A percentile compares a stretch with the other conserved stretches of the same genome.
Conservation (phyloP, 2,113 vertebrate species). For the Perca fluviatilis region DNA sequence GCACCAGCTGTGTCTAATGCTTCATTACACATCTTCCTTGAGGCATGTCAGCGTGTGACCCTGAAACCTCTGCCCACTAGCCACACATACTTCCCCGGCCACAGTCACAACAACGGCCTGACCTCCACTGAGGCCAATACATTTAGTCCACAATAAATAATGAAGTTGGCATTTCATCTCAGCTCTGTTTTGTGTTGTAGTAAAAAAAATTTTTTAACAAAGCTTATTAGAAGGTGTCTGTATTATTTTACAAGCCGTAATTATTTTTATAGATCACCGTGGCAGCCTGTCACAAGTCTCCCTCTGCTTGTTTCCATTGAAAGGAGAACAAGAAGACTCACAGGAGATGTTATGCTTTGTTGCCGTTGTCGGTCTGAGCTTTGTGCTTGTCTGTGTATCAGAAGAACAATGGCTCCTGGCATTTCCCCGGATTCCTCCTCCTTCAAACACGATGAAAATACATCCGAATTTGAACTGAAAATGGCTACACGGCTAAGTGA, state of each 20-base stretch:
- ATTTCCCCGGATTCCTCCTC: constrained; percentile 54
- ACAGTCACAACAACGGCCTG: constrained; percentile 55
- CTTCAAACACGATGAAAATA: constrained; percentile 51
- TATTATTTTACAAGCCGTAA: constrained; percentile 56
- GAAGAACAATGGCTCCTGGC: constrained; percentile 63
- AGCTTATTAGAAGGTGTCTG: constrained; percentile 46
- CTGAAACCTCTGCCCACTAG: constrained; percentile 75
- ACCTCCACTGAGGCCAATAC: constrained; percentile 57
- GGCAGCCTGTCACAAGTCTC: constrained; percentile 59
- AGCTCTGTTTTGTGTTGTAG: not conserved
- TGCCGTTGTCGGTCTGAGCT: constrained; percentile 46
- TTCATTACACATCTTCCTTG: constrained; percentile 83
- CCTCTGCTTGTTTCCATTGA: constrained; percentile 59
- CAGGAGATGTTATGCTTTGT: constrained; percentile 67
- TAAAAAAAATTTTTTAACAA: constrained; percentile 21
- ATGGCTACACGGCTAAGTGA: constrained; percentile 16
- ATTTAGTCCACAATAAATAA: constrained; percentile 51
- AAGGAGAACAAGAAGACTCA: constrained; percentile 58
- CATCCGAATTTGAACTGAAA: constrained; percentile 45
- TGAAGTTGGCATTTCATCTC: constrained; percentile 7
- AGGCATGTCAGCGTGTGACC: constrained; percentile 78
- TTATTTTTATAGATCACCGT: constrained; percentile 63
- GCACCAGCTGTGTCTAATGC: constrained; percentile 84
- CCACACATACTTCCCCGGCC: constrained; percentile 58
- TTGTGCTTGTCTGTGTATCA: constrained; percentile 69